Evolutionary conservation across 1,140 invertebrate genomes (phyloP).

Genomic region (Trialeurodes vaporariorum): DNA sequence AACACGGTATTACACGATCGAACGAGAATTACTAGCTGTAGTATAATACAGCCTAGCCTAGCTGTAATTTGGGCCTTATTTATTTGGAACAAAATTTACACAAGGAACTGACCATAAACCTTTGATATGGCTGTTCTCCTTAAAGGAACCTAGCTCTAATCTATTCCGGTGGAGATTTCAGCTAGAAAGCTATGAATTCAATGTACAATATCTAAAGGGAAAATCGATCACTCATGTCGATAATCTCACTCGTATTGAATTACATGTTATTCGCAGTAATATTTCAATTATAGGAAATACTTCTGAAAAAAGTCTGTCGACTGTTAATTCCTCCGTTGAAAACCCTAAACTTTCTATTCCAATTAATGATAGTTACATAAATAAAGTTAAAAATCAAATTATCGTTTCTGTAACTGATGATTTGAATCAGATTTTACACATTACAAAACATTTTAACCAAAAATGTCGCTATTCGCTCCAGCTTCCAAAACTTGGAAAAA

Average conservation of each 20-base stretch:
- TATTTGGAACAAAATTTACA: constrained; percentile 36
- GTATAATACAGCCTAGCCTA: constrained; percentile 35
- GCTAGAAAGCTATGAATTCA: constrained; percentile 15
- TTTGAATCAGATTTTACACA: background rate
- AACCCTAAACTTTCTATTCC: background rate
- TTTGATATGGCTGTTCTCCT: constrained; percentile 35
- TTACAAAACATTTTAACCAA: background rate
- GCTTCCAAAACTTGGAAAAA: background rate
- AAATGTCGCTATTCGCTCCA: background rate
- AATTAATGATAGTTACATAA: background rate
- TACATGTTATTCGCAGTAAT: background rate
- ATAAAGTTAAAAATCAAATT: background rate
- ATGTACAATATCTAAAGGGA: constrained; percentile 18
- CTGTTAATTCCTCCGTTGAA: background rate
- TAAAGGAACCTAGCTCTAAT: constrained; percentile 24
- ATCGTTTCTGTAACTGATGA: background rate
- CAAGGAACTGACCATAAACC: constrained; percentile 41
- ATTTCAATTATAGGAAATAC: background rate
- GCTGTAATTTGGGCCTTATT: constrained; percentile 36
- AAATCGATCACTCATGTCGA: constrained; percentile 24
- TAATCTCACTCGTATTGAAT: background rate
- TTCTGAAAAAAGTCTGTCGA: background rate
- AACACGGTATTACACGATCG: constrained; percentile 27
- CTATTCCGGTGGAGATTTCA: constrained; percentile 16
- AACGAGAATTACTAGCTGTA: constrained; percentile 41